Percentiles rank a stretch among this genome's conserved stretches.
Evolutionary conservation across 2,113 vertebrate species (phyloP).

Genomic region (Hippoglossus stenolepis): DNA sequence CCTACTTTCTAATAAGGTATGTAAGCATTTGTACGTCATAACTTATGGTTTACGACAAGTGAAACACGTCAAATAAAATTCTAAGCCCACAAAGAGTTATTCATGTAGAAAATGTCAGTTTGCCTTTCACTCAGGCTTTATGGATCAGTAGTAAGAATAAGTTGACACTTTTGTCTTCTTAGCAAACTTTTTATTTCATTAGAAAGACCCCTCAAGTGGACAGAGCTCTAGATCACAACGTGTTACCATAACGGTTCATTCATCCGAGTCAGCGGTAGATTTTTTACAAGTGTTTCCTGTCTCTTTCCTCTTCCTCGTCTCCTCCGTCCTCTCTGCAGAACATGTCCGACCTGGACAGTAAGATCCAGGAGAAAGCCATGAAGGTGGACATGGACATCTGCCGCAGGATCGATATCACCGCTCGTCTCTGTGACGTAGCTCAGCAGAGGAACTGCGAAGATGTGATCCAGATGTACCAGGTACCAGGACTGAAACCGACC

Average conservation of each 20-base stretch:
- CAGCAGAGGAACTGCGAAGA: slow-evolving; percentile 98
- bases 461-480: slow-evolving; percentile 97
- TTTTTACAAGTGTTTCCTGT: neutral
- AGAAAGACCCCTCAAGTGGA: neutral
- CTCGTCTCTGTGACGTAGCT: slow-evolving; percentile 94
- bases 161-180: neutral
- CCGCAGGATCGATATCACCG: slow-evolving; percentile 96
- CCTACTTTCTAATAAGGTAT: too few relatives aligned
- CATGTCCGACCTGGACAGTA: slow-evolving; percentile 93
- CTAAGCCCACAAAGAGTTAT: neutral
- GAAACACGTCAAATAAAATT: too few relatives aligned
- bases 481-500: slow-evolving; percentile 51
- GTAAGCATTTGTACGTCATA: too few relatives aligned
- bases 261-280: neutral
- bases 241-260: neutral
- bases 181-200: neutral
- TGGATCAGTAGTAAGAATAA: neutral
- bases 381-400: slow-evolving; percentile 99
- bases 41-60: too few relatives aligned
- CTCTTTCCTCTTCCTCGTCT: neutral
- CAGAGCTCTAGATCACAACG: neutral
- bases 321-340: slow-evolving; percentile 81
- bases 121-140: neutral
- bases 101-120: neutral
- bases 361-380: slow-evolving; percentile 99